Evolutionary conservation across 2,797 vertebrate genomes (phyloP).

Genomic region (Triplophysa bombifrons): DNA sequence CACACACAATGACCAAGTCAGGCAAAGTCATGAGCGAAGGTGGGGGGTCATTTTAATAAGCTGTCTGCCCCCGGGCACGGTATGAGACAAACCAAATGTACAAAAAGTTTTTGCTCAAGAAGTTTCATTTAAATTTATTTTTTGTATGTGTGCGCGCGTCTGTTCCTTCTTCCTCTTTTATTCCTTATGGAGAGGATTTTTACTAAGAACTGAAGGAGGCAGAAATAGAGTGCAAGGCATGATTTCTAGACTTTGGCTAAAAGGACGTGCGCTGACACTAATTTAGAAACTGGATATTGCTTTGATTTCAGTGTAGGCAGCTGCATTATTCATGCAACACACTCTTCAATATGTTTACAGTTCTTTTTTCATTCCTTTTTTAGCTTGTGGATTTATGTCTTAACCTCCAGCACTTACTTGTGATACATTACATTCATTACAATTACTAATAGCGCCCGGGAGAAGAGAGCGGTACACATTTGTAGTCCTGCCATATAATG

Average conservation of each 20-base stretch:
- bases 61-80: conserved; percentile 46
- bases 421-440: conserved; percentile 63
- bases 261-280: conserved; percentile 50
- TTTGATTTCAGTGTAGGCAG: conserved; percentile 55
- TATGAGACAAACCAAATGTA: conserved; percentile 32
- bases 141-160: background rate
- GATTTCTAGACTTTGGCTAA: conserved; percentile 46
- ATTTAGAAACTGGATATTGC: conserved; percentile 56
- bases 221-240: conserved; percentile 35
- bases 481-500: conserved; percentile 50
- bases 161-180: background rate
- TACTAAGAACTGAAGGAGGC: conserved; percentile 34
- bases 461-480: conserved; percentile 53
- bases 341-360: conserved; percentile 53
- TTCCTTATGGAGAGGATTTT: conserved; percentile 26
- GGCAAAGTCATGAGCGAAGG: conserved; percentile 51
- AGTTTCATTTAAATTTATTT: conserved; percentile 49
- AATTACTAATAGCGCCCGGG: conserved; percentile 59
- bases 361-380: conserved; percentile 39
- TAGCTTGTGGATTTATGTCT: conserved; percentile 57
- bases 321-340: conserved; percentile 56
- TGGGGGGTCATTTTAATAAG: conserved; percentile 60
- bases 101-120: conserved; percentile 49
- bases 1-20: conserved; percentile 46
- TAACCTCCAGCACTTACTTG: conserved; percentile 61